Percentiles rank a stretch among this genome's conserved stretches.
Conservation (phyloP, 2,888 invertebrate species). For the Cheilosia pagana region DNA sequence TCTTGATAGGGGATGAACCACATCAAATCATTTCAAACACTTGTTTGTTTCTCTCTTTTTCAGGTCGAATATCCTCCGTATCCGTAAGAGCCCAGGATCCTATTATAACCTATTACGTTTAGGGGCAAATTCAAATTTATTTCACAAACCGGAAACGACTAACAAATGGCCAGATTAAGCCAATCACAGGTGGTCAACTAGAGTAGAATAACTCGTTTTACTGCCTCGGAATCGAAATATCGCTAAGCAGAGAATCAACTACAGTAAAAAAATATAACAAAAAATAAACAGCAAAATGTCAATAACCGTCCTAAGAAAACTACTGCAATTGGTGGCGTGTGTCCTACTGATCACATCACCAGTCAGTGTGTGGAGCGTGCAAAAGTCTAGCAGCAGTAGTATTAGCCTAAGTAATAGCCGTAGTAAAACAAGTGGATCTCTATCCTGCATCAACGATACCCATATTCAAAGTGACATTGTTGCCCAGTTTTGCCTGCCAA, state of each 20-base stretch:
- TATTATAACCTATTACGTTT: too few species aligned
- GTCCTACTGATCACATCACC: constrained; percentile 55
- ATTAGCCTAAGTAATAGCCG: constrained; percentile 40
- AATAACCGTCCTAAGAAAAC: constrained; percentile 59
- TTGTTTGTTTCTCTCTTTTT: not conserved
- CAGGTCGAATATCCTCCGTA: not conserved
- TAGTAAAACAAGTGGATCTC: constrained; percentile 50
- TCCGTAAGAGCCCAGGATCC: not conserved
- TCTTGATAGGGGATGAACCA: too few species aligned
- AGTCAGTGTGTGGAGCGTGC: constrained; percentile 50
- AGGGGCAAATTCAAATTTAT: not conserved
- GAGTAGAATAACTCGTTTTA: constrained; percentile 41
- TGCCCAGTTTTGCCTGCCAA: constrained; percentile 80
- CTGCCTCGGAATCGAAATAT: constrained; percentile 65
- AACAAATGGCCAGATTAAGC: constrained; percentile 41
- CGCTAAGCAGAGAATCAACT: not conserved
- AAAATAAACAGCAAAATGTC: constrained; percentile 55
- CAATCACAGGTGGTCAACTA: constrained; percentile 34
- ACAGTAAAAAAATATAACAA: constrained; percentile 14
- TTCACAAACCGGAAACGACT: not conserved
- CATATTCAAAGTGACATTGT: constrained; percentile 79
- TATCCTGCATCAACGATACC: constrained; percentile 61
- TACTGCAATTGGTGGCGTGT: constrained; percentile 52
- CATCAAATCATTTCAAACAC: too few species aligned
- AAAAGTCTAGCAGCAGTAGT: constrained; percentile 43